Conservation (phyloP, 2,888 invertebrate genomes). For the Ormyrus thymus region DNA sequence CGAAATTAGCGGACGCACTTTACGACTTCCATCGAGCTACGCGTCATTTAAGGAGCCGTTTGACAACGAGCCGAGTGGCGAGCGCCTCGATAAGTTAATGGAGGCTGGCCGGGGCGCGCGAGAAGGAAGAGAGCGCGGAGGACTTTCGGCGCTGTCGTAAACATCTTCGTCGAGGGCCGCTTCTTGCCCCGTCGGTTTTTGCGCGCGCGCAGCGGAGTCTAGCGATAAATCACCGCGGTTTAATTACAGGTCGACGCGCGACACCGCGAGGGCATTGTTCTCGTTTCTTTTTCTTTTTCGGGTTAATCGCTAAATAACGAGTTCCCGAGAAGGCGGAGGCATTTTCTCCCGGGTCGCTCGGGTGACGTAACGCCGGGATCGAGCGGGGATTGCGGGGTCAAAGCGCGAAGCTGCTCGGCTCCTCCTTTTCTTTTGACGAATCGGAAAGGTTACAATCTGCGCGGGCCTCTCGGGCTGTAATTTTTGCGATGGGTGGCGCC, state of each 20-base stretch:
- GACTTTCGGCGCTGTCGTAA: constrained; percentile 17
- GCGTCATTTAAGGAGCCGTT: constrained; percentile 32
- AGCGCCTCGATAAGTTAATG: constrained; percentile 61
- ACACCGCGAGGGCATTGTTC: background rate
- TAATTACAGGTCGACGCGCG: no score
- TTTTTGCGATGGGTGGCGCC: constrained; percentile 23
- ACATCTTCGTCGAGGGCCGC: no score
- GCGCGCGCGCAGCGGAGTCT: no score
- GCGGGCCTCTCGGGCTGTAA: constrained; percentile 8
- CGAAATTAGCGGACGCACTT: constrained; percentile 18
- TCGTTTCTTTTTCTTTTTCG: background rate
- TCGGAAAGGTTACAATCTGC: constrained; percentile 18
- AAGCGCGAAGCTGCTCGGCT: no score
- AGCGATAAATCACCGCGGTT: no score
- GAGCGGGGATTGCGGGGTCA: no score
- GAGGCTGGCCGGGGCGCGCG: constrained; percentile 48
- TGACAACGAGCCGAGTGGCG: constrained; percentile 29
- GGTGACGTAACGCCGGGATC: no score
- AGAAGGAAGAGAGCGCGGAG: background rate
- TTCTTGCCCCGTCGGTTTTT: no score
- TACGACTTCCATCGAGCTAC: background rate
- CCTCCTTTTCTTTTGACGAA: background rate
- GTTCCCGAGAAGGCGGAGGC: constrained; percentile 2
- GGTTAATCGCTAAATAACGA: constrained; percentile 44
- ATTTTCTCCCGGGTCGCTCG: constrained; percentile 15